phyloP scores from a whole-genome alignment of 2,113 vertebrate species.

The Psettodes erumei region DNA sequence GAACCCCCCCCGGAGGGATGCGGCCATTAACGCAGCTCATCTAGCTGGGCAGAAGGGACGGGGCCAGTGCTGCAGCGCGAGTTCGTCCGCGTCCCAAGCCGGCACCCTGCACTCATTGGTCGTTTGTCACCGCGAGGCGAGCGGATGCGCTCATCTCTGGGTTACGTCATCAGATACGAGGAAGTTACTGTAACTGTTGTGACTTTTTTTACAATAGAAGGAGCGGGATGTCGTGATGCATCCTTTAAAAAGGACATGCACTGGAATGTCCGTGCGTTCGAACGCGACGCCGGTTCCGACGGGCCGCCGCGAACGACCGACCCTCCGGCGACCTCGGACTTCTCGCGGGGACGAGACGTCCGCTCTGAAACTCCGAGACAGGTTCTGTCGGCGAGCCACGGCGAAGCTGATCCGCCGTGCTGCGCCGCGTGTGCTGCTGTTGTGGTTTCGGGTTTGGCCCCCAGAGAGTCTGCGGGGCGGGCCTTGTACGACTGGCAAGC shows the following conservation, averaged over 20 bases:
- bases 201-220: slow-evolving; percentile 29
- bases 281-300: no score
- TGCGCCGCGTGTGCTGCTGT: neutral
- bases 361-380: no score
- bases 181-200: slow-evolving; percentile 9
- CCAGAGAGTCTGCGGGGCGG: neutral
- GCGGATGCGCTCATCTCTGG: slow-evolving; percentile 14
- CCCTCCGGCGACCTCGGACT: no score
- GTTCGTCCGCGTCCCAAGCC: slow-evolving; percentile 64
- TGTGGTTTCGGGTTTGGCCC: neutral
- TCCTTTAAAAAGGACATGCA: slow-evolving; percentile 41
- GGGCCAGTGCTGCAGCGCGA: slow-evolving; percentile 48
- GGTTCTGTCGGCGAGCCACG: no score
- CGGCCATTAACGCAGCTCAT: slow-evolving; percentile 74
- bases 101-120: slow-evolving; percentile 36
- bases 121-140: slow-evolving; percentile 45
- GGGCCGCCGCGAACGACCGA: no score
- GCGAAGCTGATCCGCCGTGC: no score
- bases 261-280: slow-evolving; percentile 42
- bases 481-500: no score
- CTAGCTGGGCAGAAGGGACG: slow-evolving; percentile 64
- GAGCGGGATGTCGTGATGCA: slow-evolving; percentile 32
- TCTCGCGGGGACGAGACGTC: no score
- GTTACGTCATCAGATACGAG: slow-evolving; percentile 35
- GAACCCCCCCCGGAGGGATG: slow-evolving; percentile 64